phyloP scores from a whole-genome alignment of 1,140 invertebrate genomes.

The Drosophila quadrilineata region DNA sequence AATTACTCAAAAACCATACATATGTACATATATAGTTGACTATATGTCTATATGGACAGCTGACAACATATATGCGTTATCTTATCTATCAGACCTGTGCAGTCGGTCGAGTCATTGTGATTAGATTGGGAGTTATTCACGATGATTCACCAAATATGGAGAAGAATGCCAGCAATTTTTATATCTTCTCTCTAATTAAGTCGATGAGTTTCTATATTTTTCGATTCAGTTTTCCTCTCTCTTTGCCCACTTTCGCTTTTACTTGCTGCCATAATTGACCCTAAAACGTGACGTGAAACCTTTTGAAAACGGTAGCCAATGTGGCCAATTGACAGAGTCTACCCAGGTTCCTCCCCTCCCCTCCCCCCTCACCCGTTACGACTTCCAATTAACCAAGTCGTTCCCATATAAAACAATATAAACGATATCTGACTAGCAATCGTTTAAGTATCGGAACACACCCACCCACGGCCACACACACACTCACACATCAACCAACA shows the following conservation, averaged over 20 bases:
- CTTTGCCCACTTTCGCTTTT: constrained; percentile 33
- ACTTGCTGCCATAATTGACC: constrained; percentile 59
- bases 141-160: constrained; percentile 18
- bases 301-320: constrained; percentile 42
- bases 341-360: too few species aligned
- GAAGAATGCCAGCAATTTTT: constrained; percentile 11
- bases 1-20: too few species aligned
- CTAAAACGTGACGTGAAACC: constrained; percentile 55
- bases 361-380: too few species aligned
- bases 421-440: constrained; percentile 56
- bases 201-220: neutral
- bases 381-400: too few species aligned
- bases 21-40: too few species aligned
- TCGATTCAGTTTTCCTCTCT: neutral
- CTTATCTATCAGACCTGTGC: too few species aligned
- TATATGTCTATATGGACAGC: too few species aligned
- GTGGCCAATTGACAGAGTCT: neutral
- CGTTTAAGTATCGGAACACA: constrained; percentile 65
- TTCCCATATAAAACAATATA: constrained; percentile 39
- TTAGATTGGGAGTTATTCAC: too few species aligned
- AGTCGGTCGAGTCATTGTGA: constrained; percentile 56
- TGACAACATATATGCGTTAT: too few species aligned
- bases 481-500: neutral
- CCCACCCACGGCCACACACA: constrained; percentile 37
- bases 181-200: constrained; percentile 27